Conservation (phyloP, 1,140 invertebrate species). For the Sitodiplosis mosellana region DNA sequence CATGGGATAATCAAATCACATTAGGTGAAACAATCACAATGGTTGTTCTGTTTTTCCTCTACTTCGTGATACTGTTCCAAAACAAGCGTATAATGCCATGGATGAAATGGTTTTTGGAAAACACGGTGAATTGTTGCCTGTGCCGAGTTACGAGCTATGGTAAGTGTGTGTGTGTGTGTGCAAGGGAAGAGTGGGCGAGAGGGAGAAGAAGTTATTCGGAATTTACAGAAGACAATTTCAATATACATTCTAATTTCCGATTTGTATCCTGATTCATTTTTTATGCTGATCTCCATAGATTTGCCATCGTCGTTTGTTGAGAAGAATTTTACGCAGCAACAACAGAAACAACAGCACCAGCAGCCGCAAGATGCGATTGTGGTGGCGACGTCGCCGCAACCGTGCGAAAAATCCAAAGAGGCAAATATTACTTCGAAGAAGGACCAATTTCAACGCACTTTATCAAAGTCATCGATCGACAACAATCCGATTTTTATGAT, state of each 20-base stretch:
- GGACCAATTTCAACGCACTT: not conserved
- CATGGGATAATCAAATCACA: conserved; percentile 58
- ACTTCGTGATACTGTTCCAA: conserved; percentile 41
- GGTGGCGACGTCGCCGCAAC: too few relatives aligned
- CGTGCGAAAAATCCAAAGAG: not conserved
- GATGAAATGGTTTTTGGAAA: conserved; percentile 36
- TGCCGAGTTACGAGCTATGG: conserved; percentile 41
- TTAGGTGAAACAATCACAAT: conserved; percentile 61
- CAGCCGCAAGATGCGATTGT: too few relatives aligned
- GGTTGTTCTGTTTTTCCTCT: conserved; percentile 46
- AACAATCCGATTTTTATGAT: not conserved
- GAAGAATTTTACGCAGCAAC: too few relatives aligned
- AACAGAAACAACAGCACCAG: too few relatives aligned
- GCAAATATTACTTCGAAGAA: not conserved
- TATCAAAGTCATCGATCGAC: not conserved
- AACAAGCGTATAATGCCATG: conserved; percentile 27
- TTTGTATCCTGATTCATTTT: conserved; percentile 21
- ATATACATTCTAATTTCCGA: conserved; percentile 22
- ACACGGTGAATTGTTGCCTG: conserved; percentile 66
- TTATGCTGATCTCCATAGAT: conserved; percentile 6
- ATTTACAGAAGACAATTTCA: conserved; percentile 29
- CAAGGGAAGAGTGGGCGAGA: conserved; percentile 14
- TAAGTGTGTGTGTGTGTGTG: conserved; percentile 46
- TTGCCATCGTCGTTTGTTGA: too few relatives aligned
- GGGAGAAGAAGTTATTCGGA: not conserved